Evolutionary conservation across 2,888 invertebrate species (phyloP), one percentile per base, ranked within the genome.

Genomic region (Tenthredo amoena): DNA sequence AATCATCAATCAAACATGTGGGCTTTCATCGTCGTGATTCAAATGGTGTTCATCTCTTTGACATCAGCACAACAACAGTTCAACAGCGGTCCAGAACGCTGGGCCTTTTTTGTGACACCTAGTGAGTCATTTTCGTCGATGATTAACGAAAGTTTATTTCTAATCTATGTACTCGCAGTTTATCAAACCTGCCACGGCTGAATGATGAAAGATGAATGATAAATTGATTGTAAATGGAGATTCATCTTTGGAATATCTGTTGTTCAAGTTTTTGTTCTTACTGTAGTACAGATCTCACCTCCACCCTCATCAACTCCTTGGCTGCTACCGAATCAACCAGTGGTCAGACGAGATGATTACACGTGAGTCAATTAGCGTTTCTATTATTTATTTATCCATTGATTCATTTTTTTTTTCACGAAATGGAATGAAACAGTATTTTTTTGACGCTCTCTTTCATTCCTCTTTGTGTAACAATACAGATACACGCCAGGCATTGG

Each of bases 401-500:
- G 2, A 47, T 47, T 47, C 12, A 18, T 71, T 18, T 71, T 21
- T 12, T 26, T 26, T 62, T 31, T 2, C 12, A 62, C 2, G 2
- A 10, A 62, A 62, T 26, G 9, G 62, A 4, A 62, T 26, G 12
- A 12, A 47, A 15, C 47, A 15, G 47, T 15, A 47, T 15, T 15
- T 15, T 47, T 47, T 15, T 15, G 0, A 47, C 47, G 15, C 9
- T 58, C n/a, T 58, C 0, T 31, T 55, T 31, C 2, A 47, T 26
- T 18, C 7, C n/a, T 58, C 6, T 21, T 58, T n/a, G n/a, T 10
- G 9, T 9, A 58, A 58, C n/a, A 9, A n/a, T 10, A 1, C 65
- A 84, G 84, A 34, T 71, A 74, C 12, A 72, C 84, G 43, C 74
- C 84, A 4, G 65, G 84, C 10, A 74, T 84, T 15, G 84, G 84